Base-by-base conservation (phyloP, 2,888 invertebrate genomes). In the Mayetiola destructor region DNA sequence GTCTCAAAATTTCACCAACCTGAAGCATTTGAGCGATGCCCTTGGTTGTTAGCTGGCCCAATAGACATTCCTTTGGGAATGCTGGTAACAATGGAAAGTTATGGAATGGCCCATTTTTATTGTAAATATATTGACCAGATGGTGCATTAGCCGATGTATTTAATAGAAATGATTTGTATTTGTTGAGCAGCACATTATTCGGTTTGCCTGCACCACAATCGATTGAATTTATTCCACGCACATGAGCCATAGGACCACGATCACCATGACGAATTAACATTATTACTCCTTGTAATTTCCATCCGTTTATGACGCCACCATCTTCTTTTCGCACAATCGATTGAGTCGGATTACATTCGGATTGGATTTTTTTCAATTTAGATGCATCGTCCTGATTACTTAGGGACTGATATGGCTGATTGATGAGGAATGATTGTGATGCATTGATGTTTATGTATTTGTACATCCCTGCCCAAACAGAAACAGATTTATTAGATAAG, bases 211-310 rank as follows among this genome's bases (percentile, higher is more conserved):
- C 75, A 39, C 84, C 84, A 69, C 93, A 94, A 61, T 88, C 84
- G 18, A 93, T 77, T 56, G 78, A 78, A 55, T 84, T 82, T 37
- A 88, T 84, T 59, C 85, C 86, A 56, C 82, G 79, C 1, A 94
- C 80, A 66, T 89, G 87, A 10, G 88, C 84, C 61, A 94, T 75
- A 0, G 93, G 88, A 0, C 92, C 90, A 55, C 94, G 76, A 68
- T 93, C 93, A 0, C 94, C 94, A 68, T 94, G 94, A 16, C 94
- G 77, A 4, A 89, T 83, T 54, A 92, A 75, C 55, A 89, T 76
- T 39, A 90, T 68, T 2, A 87, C 78, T 14, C 70, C 71, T 60
- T 71, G 71, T 35, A 73, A 60, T 56, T 71, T 68, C 72, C 71
- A 72, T 56, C 72, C 71, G 61, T 72, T 70, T 57, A 72, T 62